Conservation (phyloP, 2,888 invertebrate species). For the Lamellibrachia columna region DNA sequence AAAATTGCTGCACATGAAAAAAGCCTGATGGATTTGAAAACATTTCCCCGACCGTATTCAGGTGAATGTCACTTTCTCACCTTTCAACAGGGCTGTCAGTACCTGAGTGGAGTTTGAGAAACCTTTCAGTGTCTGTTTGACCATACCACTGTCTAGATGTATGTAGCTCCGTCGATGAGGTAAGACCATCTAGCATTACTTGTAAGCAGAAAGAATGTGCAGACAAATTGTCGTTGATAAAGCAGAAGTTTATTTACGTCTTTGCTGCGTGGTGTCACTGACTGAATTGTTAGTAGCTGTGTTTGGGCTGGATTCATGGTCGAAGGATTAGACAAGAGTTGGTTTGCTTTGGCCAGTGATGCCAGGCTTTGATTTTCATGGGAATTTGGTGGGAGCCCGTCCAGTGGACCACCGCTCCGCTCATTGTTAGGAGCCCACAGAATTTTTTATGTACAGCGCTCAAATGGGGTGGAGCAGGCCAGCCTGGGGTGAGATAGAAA, state of each 20-base stretch:
- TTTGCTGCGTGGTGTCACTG: not conserved
- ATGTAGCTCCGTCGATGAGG: not conserved
- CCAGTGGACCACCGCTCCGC: no score
- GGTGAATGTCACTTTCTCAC: not conserved
- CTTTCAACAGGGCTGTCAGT: not conserved
- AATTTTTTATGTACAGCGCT: no score
- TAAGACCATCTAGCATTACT: not conserved
- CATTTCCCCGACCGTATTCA: not conserved
- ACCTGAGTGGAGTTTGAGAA: not conserved
- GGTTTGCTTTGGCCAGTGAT: not conserved
- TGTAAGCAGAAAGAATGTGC: not conserved
- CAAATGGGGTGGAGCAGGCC: no score
- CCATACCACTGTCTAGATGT: not conserved
- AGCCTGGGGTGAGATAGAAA: no score
- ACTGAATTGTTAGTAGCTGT: not conserved
- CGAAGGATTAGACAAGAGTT: not conserved
- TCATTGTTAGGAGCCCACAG: no score
- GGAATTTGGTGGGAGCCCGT: no score
- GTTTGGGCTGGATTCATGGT: not conserved
- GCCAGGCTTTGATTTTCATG: not conserved
- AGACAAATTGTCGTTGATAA: not conserved
- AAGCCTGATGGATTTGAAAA: not conserved
- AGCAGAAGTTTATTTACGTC: not conserved
- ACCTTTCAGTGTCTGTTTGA: not conserved
- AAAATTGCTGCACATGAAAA: not conserved